Evolutionary conservation across 2,888 invertebrate genomes (phyloP), one percentile per base, ranked within the genome.

Genomic region (Branchipolynoe longqiensis): DNA sequence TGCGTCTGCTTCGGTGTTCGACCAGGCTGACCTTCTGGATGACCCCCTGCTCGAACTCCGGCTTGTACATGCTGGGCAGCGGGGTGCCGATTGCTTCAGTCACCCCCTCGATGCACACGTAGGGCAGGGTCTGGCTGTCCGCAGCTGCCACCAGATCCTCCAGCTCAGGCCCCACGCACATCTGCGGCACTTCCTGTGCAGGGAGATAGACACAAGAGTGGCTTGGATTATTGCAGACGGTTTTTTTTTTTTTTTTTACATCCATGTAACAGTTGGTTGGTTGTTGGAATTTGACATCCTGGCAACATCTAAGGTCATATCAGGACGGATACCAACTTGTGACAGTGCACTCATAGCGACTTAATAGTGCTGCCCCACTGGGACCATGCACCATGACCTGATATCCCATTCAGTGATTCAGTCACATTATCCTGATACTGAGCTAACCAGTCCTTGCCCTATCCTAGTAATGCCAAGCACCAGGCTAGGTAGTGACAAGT

Each of bases 1-100:
- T 78, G 56, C 87, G 36, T 62, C 85, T 85, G 38, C 87, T 85
- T 48, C 83, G 85, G 84, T 89, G 89, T 83, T 89, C 88, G 8
- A 86, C 38, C 18, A 87, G 73, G 40, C 54, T 58, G 31, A 84
- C 41, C 12, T 78, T 54, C 38, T 86, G 86, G 22, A 88, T 85
- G 56, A 88, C 86, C 6, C 88, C 88, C 14, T 74, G 33, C 28
- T 83, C 74, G 41, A 58, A 82, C 25, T 85, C 41, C 0, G 69
- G 48, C 31, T 82, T 69, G 82, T 59, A 85, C 58, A 83, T 82
- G 31, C 88, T 87, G 40, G 48, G 28, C n/a, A 86, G 73, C 4
- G 85, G 82, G 22, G 69, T 48, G 18, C 85, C 84, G 0, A 62
- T 6, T 4, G 86, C 69, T 64, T 87, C 83, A 0, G 85, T 73